A percentile compares a stretch with the other conserved stretches of the same genome.
phyloP scores from a whole-genome alignment of 2,113 vertebrate genomes.

The Cyprinodon variegatus region DNA sequence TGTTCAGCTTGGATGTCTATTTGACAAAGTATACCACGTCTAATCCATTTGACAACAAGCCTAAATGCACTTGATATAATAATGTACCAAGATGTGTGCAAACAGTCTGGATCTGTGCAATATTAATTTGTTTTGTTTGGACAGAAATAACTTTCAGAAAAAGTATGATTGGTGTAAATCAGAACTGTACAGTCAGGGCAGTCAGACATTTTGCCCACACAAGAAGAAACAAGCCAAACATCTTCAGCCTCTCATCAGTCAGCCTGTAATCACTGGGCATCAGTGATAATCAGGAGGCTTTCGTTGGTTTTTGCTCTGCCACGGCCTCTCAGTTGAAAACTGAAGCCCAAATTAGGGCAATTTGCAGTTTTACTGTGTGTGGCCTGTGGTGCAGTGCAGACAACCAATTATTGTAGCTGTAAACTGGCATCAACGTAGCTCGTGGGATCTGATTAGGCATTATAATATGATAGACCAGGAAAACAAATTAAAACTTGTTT shows the following conservation, averaged over 20 bases:
- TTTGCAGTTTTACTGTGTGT: conserved; percentile 36
- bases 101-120: conserved; percentile 13
- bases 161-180: neutral
- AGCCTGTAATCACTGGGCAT: conserved; percentile 36
- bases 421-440: conserved; percentile 12
- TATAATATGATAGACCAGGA: neutral
- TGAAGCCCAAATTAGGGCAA: conserved; percentile 59
- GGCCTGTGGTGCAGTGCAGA: conserved; percentile 26
- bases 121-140: conserved; percentile 3
- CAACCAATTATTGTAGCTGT: conserved; percentile 26
- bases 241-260: conserved; percentile 26
- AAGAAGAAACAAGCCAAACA: conserved; percentile 19
- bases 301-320: conserved; percentile 48
- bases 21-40: neutral
- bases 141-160: neutral
- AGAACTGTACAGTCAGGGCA: conserved; percentile 14
- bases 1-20: neutral
- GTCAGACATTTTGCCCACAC: conserved; percentile 26
- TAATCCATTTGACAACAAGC: neutral
- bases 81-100: neutral
- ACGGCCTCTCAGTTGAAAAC: conserved; percentile 54
- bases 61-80: neutral
- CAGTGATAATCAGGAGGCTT: conserved; percentile 42
- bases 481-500: conserved; percentile 6
- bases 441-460: conserved; percentile 3